Percentiles rank a stretch among this genome's conserved stretches.
phyloP scores from a whole-genome alignment of 2,797 vertebrate species.

The Eospalax fontanierii region DNA sequence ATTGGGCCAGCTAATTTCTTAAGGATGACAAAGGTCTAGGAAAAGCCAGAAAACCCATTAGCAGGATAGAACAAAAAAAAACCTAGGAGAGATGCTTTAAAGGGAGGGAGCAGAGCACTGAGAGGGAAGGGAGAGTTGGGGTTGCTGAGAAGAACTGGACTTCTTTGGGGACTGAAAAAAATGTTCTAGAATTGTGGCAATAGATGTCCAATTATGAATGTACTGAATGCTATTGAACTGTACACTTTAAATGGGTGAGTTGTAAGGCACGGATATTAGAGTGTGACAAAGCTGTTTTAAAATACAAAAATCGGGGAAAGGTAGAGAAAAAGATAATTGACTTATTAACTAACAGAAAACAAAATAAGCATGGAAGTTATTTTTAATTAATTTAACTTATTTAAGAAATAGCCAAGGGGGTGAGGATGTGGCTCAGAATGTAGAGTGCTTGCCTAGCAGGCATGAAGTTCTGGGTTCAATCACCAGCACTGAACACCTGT shows the following conservation, averaged over 20 bases:
- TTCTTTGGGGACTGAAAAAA: background rate
- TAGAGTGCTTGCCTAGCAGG: too few relatives aligned
- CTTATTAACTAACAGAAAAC: background rate
- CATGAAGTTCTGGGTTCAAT: background rate
- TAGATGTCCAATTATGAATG: too few relatives aligned
- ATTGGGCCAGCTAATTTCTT: slow-evolving; percentile 18
- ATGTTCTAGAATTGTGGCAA: background rate
- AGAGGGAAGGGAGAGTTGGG: too few relatives aligned
- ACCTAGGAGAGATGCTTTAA: background rate
- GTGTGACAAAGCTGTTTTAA: background rate
- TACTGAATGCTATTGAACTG: too few relatives aligned
- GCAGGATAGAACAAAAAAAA: background rate
- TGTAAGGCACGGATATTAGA: too few relatives aligned
- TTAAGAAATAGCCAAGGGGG: too few relatives aligned
- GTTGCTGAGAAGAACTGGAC: background rate
- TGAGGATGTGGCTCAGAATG: too few relatives aligned
- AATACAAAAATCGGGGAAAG: background rate
- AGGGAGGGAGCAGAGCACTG: fast-evolving
- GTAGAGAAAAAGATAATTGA: background rate
- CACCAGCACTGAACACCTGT: background rate
- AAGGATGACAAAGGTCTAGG: background rate
- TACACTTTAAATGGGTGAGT: background rate
- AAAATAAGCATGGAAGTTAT: background rate
- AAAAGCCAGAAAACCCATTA: background rate
- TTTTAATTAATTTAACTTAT: background rate